A percentile compares a stretch with the other conserved stretches of the same genome.
phyloP scores from a whole-genome alignment of 2,113 vertebrate genomes.

The Osmerus mordax region DNA sequence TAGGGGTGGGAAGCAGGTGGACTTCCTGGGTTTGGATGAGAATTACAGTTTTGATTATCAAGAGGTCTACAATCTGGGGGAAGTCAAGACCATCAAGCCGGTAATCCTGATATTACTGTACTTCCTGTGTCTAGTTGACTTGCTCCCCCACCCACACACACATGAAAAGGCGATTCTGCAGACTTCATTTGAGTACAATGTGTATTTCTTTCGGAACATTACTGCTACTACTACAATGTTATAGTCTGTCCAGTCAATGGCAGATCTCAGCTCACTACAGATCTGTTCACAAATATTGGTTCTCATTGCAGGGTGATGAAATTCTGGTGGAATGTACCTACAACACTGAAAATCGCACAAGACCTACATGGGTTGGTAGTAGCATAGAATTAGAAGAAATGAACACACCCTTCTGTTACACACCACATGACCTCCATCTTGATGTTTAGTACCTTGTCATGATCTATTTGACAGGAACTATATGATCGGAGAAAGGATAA shows the following conservation, averaged over 20 bases:
- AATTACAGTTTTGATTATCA: conserved; percentile 78
- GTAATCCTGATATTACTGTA: conserved; percentile 34
- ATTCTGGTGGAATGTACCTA: conserved; percentile 71
- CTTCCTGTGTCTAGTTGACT: no score
- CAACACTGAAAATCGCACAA: conserved; percentile 44
- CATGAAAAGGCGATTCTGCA: background rate
- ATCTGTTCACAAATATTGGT: background rate
- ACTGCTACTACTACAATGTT: no score
- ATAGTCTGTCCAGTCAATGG: no score
- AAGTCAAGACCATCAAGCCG: conserved; percentile 61
- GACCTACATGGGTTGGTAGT: conserved; percentile 42
- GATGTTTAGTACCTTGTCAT: no score
- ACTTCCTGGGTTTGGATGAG: conserved; percentile 70
- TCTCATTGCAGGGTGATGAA: conserved; percentile 58
- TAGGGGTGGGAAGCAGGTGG: conserved; percentile 75
- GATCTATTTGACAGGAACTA: no score
- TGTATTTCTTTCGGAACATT: no score
- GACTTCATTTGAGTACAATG: background rate
- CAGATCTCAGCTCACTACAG: no score
- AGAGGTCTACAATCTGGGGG: conserved; percentile 61
- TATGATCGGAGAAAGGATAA: no score
- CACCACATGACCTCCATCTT: no score
- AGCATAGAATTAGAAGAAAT: background rate
- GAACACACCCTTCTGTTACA: background rate
- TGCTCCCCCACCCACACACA: no score